Evolutionary conservation across 2,113 vertebrate genomes (phyloP), one percentile per base, ranked within the genome.

Genomic region (Acinonyx jubatus): DNA sequence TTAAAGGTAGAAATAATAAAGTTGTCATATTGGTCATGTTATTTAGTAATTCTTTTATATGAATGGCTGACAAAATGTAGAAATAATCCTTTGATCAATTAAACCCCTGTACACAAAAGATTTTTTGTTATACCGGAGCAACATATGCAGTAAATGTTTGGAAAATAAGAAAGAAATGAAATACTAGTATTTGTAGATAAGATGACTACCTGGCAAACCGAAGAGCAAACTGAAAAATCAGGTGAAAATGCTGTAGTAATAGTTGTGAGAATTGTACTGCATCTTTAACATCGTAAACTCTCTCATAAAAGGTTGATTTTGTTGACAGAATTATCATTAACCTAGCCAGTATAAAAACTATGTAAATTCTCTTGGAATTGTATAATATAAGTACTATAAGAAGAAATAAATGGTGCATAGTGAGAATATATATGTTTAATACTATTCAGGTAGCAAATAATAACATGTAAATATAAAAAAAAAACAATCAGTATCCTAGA

Each of bases 1-100:
- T 79, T 79, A 45, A 79, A 95, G 74, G 50, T 69, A 69, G 25
- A 95, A 91, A 66, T 76, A 80, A 74, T 63, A 38, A 94, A 69
- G 57, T 76, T 69, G 33, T 50, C 78, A 73, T 88, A 66, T n/a
- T 85, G 71, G 66, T 85, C 9, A 21, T 23, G 12, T 61, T 90
- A 45, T n/a, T 65, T 45, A 74, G 38, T 79, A 61, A 29, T 79
- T 89, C 9, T 80, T 76, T 57, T 81, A 31, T 38, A 48, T 89
- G 41, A 81, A 81, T 89, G 63, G 23, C 38, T 81, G 85, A 38
- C 50, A 73, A 38, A 81, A 94, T 81, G 80, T 89, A 66, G 71
- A 89, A 63, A 38, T 81, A 82, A 71, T 91, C 1, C n/a, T 96
- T 84, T 79, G 50, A 31, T 79, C 41, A 76, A 29, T 45, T 48